Percentiles rank a stretch among this genome's conserved stretches.
Evolutionary conservation across 2,797 vertebrate species (phyloP).

Genomic region (Hozukius guyotensis): DNA sequence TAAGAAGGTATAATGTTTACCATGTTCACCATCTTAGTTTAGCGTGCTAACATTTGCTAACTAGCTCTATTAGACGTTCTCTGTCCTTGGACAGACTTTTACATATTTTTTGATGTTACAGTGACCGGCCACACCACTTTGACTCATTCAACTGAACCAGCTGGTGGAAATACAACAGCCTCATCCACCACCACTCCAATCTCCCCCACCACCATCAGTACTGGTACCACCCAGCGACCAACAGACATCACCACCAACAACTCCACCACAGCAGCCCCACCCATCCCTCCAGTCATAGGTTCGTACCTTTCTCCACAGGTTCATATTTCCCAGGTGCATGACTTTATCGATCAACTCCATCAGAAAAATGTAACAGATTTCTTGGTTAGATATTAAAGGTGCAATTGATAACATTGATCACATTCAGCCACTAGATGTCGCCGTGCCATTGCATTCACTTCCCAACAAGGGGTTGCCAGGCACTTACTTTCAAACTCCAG

Average conservation of each 20-base stretch:
- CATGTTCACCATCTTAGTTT: background rate
- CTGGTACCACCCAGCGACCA: background rate
- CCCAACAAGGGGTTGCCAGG: no score
- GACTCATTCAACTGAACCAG: background rate
- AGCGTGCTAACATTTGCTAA: background rate
- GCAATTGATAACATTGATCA: no score
- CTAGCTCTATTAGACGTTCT: background rate
- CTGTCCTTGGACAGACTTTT: background rate
- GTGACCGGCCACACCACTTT: background rate
- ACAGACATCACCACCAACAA: background rate
- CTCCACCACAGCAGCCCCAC: slow-evolving; percentile 12
- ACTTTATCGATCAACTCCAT: background rate
- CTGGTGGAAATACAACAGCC: background rate
- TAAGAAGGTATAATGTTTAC: background rate
- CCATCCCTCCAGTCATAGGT: slow-evolving; percentile 50
- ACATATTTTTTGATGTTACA: background rate
- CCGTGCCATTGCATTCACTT: no score
- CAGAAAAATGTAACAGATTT: background rate
- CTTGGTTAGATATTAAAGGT: background rate
- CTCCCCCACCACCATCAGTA: background rate
- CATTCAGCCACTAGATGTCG: no score
- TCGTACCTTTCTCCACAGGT: background rate
- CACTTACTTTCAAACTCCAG: no score
- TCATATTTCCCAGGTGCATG: background rate
- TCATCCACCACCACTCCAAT: background rate